Evolutionary conservation across 2,888 invertebrate genomes (phyloP), one percentile per base, ranked within the genome.

Genomic region (Gerris lacustris): DNA sequence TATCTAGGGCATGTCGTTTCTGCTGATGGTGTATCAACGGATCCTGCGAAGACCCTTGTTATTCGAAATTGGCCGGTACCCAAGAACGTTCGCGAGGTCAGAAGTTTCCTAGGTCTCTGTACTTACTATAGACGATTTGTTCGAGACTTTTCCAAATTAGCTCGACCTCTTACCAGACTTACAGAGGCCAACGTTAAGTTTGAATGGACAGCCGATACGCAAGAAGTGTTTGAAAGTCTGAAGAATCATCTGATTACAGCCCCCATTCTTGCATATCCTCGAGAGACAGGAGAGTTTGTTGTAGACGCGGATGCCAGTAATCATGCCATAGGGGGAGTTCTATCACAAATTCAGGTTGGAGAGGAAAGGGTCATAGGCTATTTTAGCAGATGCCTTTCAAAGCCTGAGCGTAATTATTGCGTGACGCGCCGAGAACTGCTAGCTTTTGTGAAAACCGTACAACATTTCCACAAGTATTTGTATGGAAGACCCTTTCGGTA

Each of bases 61-160:
- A 74, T 77, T 6, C 17, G 7, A 0, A 73, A 75, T 0, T 75
- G 75, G 72, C 76, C 75, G 31, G 66, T 45, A 15, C 75, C 77
- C 0, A 69, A 17, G 68, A 44, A 70, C 68, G 75, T 45, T n/a
- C 67, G 72, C 43, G 70, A 71, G 31, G 43, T 76, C 0, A 72
- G 69, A 44, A 75, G 74, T 31, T 77, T 78, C 69, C 43, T 76
- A 2, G 77, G 77, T 0, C 70, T 78, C n/a, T 76, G 76, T 69
- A 71, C 72, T 0, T 77, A 77, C 70, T 77, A 78, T 71, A 66
- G 74, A 9, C 17, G 72, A 15, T 74, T 75, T 67, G 75, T 77
- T 7, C 9, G 15, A 15, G 55, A 55, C 15, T 55, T 55, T 55
- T 55, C 55, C 15, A 55, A 15, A 9, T 11, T 55, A 6, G 67